These are phyloP conservation scores for Brenthis ino DNA, from an alignment of 2,888 invertebrate genomes.

Conservation along the genomic window DNA sequence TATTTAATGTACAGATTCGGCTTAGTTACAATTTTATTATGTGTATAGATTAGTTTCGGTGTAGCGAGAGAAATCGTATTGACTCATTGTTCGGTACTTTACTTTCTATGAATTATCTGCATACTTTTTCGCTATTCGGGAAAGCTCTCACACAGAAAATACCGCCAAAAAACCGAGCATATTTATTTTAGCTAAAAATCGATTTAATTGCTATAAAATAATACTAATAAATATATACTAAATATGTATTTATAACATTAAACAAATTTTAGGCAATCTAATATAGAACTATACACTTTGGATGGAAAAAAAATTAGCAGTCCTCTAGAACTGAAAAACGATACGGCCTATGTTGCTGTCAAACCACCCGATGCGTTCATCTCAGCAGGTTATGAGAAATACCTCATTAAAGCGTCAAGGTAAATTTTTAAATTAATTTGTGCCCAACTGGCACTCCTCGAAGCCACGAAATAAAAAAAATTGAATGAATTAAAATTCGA, in stretches of 20 bases:
- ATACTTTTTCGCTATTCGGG: no score
- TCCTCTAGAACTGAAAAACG: slow-evolving; percentile 56
- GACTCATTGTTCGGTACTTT: no score
- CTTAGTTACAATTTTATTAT: no score
- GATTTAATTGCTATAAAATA: neutral
- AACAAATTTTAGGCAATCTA: slow-evolving; percentile 47
- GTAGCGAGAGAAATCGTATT: no score
- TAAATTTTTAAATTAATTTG: slow-evolving; percentile 35
- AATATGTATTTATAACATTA: neutral
- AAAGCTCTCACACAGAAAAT: no score
- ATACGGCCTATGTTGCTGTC: slow-evolving; percentile 67
- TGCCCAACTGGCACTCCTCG: no score
- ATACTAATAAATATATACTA: neutral
- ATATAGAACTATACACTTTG: slow-evolving; percentile 60
- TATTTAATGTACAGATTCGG: no score
- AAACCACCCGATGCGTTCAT: slow-evolving; percentile 56
- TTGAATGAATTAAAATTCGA: neutral
- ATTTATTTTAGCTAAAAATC: neutral
- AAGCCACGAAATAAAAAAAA: no score
- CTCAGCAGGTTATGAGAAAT: slow-evolving; percentile 65
- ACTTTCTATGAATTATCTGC: no score
- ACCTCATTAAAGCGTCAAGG: slow-evolving; percentile 67
- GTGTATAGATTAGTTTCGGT: no score
- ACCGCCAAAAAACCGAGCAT: no score
- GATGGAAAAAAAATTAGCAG: slow-evolving; percentile 55